Evolutionary conservation across 2,797 vertebrate genomes (phyloP), one percentile per base, ranked within the genome.

Genomic region (Alfaro cultratus): DNA sequence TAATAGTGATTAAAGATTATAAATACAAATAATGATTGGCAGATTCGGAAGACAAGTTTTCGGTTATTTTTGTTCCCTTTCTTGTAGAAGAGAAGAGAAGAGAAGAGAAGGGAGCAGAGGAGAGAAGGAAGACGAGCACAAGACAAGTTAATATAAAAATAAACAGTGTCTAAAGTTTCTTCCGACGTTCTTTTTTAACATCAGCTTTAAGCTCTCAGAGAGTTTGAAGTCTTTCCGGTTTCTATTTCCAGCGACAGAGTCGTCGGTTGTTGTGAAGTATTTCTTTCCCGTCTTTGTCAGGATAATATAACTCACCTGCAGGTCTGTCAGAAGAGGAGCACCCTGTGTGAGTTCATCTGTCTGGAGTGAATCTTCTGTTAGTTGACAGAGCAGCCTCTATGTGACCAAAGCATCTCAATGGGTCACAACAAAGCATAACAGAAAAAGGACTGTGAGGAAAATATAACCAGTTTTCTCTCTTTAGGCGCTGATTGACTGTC

Each of bases 181-280:
- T 39, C 41, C 85, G 68, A 47, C 41, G 43, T 75, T 77, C 73
- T 80, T 79, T 86, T 72, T 72, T 45, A 81, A 80, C 55, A 79
- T 53, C 46, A 51, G 73, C 84, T 89, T 91, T 88, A 82, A 85
- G 87, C 60, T 82, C 39, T 67, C 47, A 39, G 4, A 47, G 70
- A 83, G 84, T 57, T 88, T 86, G 85, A 89, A 88, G 85, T 85
- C n/a, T 29, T 86, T 88, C 76, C 10, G 2, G 77, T 78, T 82
- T 80, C 89, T 93, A 90, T 93, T 93, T 90, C 79, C 76, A 87
- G 87, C 82, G 60, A 43, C 34, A 79, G 83, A 90, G 70, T 62
- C 79, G 57, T 77, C 73, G 80, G 80, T 79, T 72, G 82, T 83
- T 80, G 57, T 81, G 47, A 87, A 83, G 84, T 71, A 31, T 80